phyloP scores from a whole-genome alignment of 2,888 invertebrate species.

The Diplazon laetatorius region DNA sequence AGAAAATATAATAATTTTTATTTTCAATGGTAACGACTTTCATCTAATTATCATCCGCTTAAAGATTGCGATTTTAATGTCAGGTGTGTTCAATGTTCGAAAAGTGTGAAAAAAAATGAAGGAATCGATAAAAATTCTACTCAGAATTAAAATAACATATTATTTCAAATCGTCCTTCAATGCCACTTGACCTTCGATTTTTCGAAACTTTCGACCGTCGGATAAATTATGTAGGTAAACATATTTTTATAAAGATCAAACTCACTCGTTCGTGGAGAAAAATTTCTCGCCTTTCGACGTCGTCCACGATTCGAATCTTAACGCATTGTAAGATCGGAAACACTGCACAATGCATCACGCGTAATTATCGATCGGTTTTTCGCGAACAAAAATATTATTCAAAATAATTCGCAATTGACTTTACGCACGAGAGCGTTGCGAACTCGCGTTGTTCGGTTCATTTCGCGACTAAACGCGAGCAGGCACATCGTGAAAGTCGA shows the following conservation, averaged over 20 bases:
- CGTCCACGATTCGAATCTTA: not conserved
- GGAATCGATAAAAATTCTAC: too few relatives aligned
- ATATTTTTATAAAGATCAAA: not conserved
- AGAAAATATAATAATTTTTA: too few relatives aligned
- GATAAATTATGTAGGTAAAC: not conserved
- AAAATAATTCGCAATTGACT: not conserved
- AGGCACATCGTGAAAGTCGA: not conserved
- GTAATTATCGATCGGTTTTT: not conserved
- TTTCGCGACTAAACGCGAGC: not conserved
- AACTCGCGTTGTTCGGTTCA: not conserved
- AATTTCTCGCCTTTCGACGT: not conserved
- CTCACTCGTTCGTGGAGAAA: not conserved
- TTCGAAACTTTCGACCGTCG: too few relatives aligned
- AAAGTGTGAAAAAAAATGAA: too few relatives aligned
- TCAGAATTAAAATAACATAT: too few relatives aligned
- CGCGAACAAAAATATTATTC: not conserved
- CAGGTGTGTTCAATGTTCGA: too few relatives aligned
- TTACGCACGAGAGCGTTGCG: not conserved
- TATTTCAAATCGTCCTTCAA: too few relatives aligned
- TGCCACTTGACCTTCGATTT: too few relatives aligned
- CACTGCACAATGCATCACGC: not conserved
- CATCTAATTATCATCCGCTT: too few relatives aligned
- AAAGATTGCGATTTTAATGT: too few relatives aligned
- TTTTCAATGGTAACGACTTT: too few relatives aligned
- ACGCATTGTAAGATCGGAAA: conserved; percentile 6